Evolutionary conservation across 2,113 vertebrate species (phyloP), one percentile per base, ranked within the genome.

Genomic region (Hyperoodon ampullatus): DNA sequence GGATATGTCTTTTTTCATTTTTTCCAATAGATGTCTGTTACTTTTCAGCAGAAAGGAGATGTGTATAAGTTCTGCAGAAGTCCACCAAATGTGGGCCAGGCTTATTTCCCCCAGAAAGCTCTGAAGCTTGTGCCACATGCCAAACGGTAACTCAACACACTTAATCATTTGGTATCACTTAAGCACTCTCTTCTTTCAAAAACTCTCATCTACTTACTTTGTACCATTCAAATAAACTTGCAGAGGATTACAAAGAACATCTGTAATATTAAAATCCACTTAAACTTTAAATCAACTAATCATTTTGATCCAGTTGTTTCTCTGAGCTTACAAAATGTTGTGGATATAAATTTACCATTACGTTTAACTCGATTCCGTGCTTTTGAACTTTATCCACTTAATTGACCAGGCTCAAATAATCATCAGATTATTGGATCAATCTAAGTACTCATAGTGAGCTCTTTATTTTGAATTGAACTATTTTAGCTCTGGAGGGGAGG

Each of bases 371-470:
- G 14, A 28, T 85, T 91, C 47, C 71, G 47, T 81, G 39, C 44
- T 90, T 96, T 96, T 90, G 21, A 97, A 90, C 10, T 75, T 55
- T 83, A 70, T 61, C 15, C 63, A 93, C 16, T 96, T 86, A 90
- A 18, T 85, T 92, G 94, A 63, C n/a, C 12, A 55, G 33, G 23
- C 35, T 78, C 53, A 96, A 95, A 93, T 82, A 96, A 88, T 47
- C 94, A 94, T 75, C 70, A 93, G 55, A 84, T 65, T 42, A 93
- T 6, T 93, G 39, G 5, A 33, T 93, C 77, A 63, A 8, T 28
- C 13, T 60, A 83, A 0, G n/a, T 35, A 7, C 33, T 95, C 53
- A 44, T 23, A 50, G 39, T 10, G 14, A 90, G 68, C 15, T 85
- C 12, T 93, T 93, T 61, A 86, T 86, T 93, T 72, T 88, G 42